These are phyloP conservation scores for Boulengeromyrus knoepffleri DNA, from an alignment of 2,113 vertebrate genomes.

Conservation along the genomic window DNA sequence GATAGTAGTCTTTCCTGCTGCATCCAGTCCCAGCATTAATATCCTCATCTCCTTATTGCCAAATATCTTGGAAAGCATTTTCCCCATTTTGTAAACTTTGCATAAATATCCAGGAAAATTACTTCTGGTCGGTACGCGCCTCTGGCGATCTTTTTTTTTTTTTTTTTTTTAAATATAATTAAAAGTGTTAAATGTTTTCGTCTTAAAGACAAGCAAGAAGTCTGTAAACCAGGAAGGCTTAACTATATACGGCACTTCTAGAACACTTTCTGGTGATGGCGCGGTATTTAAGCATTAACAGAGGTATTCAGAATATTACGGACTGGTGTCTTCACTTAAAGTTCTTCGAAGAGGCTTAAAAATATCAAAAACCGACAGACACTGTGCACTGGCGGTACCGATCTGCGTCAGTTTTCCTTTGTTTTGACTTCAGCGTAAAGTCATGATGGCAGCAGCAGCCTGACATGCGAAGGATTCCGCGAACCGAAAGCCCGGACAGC, in stretches of 20 bases:
- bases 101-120: constrained; percentile 54
- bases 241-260: neutral
- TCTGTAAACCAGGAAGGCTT: neutral
- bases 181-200: neutral
- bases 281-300: neutral
- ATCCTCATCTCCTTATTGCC: constrained; percentile 99
- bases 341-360: neutral
- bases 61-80: constrained; percentile 97
- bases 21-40: constrained; percentile 97
- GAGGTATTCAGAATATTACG: neutral
- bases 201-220: neutral
- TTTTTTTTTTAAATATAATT: neutral
- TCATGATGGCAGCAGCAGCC: neutral
- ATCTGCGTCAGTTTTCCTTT: neutral
- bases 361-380: neutral
- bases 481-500: neutral
- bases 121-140: neutral
- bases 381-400: neutral
- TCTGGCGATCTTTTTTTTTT: no score
- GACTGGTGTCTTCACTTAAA: neutral
- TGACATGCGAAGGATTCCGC: neutral
- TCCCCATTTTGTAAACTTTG: constrained; percentile 81
- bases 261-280: neutral
- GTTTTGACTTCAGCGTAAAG: neutral
- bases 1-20: constrained; percentile 95